Conservation (phyloP, 1,140 invertebrate species). For the Dinothrombium tinctorium region DNA sequence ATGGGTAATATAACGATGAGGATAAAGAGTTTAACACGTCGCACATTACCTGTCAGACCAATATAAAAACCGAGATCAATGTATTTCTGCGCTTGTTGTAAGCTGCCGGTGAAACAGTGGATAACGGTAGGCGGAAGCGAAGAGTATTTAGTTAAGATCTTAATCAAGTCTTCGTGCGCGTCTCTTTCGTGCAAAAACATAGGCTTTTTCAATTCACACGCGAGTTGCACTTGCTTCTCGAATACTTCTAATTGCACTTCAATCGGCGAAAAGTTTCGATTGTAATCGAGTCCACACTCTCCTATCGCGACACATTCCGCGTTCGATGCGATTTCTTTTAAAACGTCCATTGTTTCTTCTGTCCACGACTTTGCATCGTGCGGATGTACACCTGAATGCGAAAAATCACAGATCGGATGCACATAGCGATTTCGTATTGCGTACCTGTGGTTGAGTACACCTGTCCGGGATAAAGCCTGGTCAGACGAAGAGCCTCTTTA, state of each 20-base stretch:
- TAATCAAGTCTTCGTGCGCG: constrained; percentile 51
- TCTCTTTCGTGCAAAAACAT: constrained; percentile 72
- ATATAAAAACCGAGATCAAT: constrained; percentile 67
- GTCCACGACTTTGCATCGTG: constrained; percentile 84
- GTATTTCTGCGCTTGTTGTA: constrained; percentile 55
- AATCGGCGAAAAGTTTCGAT: constrained; percentile 73
- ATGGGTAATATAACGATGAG: neutral
- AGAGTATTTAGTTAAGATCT: constrained; percentile 17
- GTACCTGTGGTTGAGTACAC: constrained; percentile 75
- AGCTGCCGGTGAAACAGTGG: constrained; percentile 76
- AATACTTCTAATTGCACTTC: constrained; percentile 63
- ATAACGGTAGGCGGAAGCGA: constrained; percentile 40
- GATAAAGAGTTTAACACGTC: neutral
- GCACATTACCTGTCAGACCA: constrained; percentile 41
- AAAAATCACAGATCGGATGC: too few relatives aligned
- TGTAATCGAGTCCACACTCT: constrained; percentile 82
- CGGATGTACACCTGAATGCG: constrained; percentile 51
- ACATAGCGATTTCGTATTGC: too few relatives aligned
- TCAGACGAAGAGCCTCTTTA: constrained; percentile 52
- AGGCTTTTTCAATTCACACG: constrained; percentile 63
- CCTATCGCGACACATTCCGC: constrained; percentile 72
- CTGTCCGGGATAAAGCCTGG: constrained; percentile 25
- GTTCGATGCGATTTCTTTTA: constrained; percentile 38
- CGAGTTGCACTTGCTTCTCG: constrained; percentile 65
- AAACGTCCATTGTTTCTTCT: constrained; percentile 32